phyloP scores from a whole-genome alignment of 2,888 invertebrate species.

The Furcula furcula region DNA sequence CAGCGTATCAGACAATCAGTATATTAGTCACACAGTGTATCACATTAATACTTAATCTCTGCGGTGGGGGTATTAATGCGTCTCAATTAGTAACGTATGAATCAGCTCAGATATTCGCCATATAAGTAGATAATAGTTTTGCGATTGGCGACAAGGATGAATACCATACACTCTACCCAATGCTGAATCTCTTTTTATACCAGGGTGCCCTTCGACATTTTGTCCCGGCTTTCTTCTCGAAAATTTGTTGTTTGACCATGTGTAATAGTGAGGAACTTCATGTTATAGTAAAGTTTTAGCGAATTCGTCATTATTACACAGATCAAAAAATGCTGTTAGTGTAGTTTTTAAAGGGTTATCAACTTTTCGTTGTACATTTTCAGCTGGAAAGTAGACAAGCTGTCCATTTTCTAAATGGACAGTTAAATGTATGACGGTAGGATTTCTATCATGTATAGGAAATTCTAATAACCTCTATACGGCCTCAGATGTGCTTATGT shows the following conservation, averaged over 20 bases:
- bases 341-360: slow-evolving; percentile 3
- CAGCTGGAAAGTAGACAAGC: slow-evolving; percentile 1
- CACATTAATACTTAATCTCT: too few species aligned
- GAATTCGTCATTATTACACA: slow-evolving; percentile 22
- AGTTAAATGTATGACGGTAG: slow-evolving; percentile 4
- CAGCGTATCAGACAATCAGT: too few species aligned
- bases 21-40: too few species aligned
- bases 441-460: slow-evolving; percentile 4
- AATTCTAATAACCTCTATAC: slow-evolving; percentile 7
- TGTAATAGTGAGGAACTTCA: slow-evolving; percentile 25
- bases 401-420: slow-evolving; percentile 1
- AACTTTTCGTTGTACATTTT: background rate
- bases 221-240: slow-evolving; percentile 4
- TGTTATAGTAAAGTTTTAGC: slow-evolving; percentile 22
- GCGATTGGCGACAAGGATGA: slow-evolving; percentile 7
- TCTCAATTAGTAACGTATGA: too few species aligned
- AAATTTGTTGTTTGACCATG: slow-evolving; percentile 10
- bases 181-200: slow-evolving; percentile 7
- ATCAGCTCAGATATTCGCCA: too few species aligned
- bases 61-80: too few species aligned
- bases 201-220: slow-evolving; percentile 4
- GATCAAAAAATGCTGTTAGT: slow-evolving; percentile 7
- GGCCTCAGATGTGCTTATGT: slow-evolving; percentile 6
- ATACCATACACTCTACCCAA: slow-evolving; percentile 9
- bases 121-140: slow-evolving; percentile 3